Conservation (phyloP, 2,113 vertebrate species). For the Mobula birostris region DNA sequence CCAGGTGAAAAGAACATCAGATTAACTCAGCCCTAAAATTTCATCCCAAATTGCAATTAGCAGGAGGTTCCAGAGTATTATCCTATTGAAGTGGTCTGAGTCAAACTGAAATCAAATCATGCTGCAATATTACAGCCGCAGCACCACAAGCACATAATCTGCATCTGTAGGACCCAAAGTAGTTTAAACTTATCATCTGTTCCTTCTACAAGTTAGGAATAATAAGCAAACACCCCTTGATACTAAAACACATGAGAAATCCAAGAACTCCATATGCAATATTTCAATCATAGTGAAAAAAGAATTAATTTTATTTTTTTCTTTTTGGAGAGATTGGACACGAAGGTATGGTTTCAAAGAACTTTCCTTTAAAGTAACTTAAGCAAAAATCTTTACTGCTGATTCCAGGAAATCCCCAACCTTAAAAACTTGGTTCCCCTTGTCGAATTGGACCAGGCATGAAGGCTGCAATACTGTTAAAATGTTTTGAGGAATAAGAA, state of each 20-base stretch:
- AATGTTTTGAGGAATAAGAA: neutral
- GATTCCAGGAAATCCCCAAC: neutral
- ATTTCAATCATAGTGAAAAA: neutral
- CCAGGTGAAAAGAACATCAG: neutral
- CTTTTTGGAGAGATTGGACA: neutral
- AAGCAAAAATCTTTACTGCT: neutral
- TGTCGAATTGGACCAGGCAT: neutral
- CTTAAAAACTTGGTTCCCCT: neutral
- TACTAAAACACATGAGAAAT: neutral
- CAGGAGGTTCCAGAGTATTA: neutral
- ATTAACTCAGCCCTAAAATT: neutral
- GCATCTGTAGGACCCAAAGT: neutral
- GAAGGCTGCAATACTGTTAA: neutral
- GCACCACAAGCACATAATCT: neutral
- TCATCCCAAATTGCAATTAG: neutral
- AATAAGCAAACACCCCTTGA: neutral
- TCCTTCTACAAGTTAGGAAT: neutral
- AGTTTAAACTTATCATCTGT: neutral
- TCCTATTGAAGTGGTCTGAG: neutral
- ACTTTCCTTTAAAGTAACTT: neutral
- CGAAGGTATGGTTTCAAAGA: neutral
- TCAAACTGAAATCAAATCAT: neutral
- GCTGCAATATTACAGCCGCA: neutral
- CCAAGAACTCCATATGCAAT: neutral
- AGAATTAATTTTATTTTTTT: neutral